phyloP scores from a whole-genome alignment of 2,113 vertebrate species.

The Dicrurus megarhynchus region DNA sequence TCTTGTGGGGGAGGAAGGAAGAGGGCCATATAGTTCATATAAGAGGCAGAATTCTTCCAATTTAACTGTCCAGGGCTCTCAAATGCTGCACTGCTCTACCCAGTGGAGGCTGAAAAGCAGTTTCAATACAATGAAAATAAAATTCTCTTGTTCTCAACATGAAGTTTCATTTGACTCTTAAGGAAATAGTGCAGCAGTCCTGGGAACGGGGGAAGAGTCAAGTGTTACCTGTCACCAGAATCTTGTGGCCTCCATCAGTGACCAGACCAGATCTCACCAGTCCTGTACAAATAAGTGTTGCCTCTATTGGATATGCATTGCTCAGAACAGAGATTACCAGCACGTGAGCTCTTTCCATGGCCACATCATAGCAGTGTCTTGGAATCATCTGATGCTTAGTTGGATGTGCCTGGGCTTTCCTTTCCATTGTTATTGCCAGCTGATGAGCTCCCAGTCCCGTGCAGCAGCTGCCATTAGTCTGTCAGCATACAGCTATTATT shows the following conservation, averaged over 20 bases:
- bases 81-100: background rate
- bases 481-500: background rate
- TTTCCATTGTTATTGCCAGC: background rate
- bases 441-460: background rate
- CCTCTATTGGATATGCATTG: background rate
- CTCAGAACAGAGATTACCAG: background rate
- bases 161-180: background rate
- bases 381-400: background rate
- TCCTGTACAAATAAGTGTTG: background rate
- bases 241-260: background rate
- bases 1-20: background rate
- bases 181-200: background rate
- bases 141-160: background rate
- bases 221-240: background rate
- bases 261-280: background rate
- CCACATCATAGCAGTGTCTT: background rate
- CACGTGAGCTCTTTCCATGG: rapidly evolving
- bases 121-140: background rate
- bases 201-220: background rate
- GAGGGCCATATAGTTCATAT: background rate
- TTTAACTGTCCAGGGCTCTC: background rate
- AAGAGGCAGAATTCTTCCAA: background rate
- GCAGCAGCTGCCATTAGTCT: background rate
- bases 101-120: background rate
- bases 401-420: background rate